A percentile compares a stretch with the other conserved stretches of the same genome.
Conservation (phyloP, 2,113 vertebrate species). For the Struthio camelus region DNA sequence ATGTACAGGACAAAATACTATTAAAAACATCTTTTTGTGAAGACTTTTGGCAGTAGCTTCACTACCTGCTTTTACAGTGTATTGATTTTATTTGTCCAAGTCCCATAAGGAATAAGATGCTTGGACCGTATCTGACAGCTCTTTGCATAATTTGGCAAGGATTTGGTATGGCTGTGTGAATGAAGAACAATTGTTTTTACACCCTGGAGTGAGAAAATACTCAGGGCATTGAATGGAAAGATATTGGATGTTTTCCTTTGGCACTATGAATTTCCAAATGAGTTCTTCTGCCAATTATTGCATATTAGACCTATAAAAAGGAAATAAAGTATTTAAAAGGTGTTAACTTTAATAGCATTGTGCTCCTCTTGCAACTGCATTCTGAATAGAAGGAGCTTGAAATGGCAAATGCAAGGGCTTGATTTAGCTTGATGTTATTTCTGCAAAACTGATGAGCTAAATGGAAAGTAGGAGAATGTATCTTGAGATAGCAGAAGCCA, state of each 20-base stretch:
- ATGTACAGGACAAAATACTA: neutral
- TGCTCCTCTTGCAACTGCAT: neutral
- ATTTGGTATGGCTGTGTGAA: neutral
- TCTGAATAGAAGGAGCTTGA: neutral
- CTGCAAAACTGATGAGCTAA: slow-evolving; percentile 14
- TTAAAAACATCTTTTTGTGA: neutral
- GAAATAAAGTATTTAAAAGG: slow-evolving; percentile 38
- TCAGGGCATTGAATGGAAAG: slow-evolving; percentile 2
- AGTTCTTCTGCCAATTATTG: slow-evolving; percentile 36
- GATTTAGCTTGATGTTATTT: slow-evolving; percentile 3
- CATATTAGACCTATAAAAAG: slow-evolving; percentile 35
- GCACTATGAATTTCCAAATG: neutral
- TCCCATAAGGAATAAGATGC: neutral
- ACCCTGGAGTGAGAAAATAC: slow-evolving; percentile 39
- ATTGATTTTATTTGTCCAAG: slow-evolving; percentile 32
- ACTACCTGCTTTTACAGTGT: neutral
- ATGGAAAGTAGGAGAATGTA: neutral
- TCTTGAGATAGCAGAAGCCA: neutral
- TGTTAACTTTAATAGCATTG: slow-evolving; percentile 7
- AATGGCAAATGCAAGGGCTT: neutral
- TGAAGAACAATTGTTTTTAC: slow-evolving; percentile 55
- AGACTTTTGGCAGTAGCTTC: slow-evolving; percentile 3
- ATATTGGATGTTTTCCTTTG: slow-evolving; percentile 41
- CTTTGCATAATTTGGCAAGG: slow-evolving; percentile 47
- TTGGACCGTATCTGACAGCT: neutral